Evolutionary conservation across 2,797 vertebrate genomes (phyloP).

Genomic region (Gila robusta): DNA sequence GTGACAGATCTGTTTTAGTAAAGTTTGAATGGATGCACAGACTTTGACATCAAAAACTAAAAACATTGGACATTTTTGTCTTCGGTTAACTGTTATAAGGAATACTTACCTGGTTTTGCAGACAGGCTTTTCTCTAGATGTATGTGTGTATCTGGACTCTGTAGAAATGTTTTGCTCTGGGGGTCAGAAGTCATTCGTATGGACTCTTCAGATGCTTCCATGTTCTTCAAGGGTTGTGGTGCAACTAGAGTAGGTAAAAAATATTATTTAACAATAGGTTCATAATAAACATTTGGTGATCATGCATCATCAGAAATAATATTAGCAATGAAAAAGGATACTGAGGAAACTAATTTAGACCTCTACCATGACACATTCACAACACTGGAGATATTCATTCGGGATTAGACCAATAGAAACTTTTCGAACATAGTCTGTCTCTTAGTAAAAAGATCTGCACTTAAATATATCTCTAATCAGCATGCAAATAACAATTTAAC

Average conservation of each 20-base stretch:
- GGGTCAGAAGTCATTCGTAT: conserved; percentile 63
- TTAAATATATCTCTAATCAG: background rate
- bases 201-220: conserved; percentile 67
- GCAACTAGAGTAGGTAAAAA: conserved; percentile 25
- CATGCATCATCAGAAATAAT: background rate
- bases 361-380: background rate
- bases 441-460: background rate
- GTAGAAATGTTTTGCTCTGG: conserved; percentile 34
- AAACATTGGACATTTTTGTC: background rate
- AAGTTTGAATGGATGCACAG: background rate
- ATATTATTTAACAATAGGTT: background rate
- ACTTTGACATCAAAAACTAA: background rate
- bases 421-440: background rate
- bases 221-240: conserved; percentile 58
- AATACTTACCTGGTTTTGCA: conserved; percentile 32
- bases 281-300: background rate
- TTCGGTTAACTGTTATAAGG: background rate
- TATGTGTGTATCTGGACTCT: conserved; percentile 46
- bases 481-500: background rate
- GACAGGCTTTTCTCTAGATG: conserved; percentile 34
- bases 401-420: background rate
- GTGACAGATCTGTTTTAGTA: background rate
- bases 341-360: background rate
- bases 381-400: background rate
- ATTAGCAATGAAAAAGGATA: background rate